Percentiles rank a stretch among this genome's conserved stretches.
These are phyloP conservation scores for Vanacampus margaritifer DNA, from an alignment of 2,113 vertebrate genomes.

Conservation along the genomic window DNA sequence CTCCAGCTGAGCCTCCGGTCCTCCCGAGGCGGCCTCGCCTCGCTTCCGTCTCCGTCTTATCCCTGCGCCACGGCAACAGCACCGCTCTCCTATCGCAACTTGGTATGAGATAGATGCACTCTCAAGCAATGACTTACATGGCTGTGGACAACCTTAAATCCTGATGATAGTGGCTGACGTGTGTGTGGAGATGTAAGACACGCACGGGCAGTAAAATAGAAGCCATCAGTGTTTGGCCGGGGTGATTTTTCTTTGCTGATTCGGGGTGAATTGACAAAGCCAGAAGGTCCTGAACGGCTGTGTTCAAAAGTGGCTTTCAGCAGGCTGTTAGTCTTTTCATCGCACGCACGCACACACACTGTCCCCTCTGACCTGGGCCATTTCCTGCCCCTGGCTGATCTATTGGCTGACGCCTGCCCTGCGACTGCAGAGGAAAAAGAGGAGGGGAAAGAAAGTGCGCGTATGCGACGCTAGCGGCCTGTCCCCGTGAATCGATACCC, in stretches of 20 bases:
- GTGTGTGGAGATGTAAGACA: conserved; percentile 15
- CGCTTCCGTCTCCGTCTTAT: conserved; percentile 7
- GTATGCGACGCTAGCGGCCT: conserved; percentile 29
- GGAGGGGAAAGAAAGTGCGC: conserved; percentile 35
- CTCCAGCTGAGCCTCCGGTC: conserved; percentile 55
- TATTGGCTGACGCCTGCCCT: conserved; percentile 67
- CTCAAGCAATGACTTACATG: conserved; percentile 14
- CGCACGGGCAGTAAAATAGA: conserved; percentile 20
- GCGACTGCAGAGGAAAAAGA: conserved; percentile 55
- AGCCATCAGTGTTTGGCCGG: conserved; percentile 23
- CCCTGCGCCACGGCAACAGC: conserved; percentile 14
- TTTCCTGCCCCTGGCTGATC: conserved; percentile 73
- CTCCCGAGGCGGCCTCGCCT: conserved; percentile 13
- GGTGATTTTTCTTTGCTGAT: conserved; percentile 34
- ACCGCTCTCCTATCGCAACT: conserved; percentile 24
- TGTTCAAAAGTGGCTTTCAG: conserved; percentile 53
- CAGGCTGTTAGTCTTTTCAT: conserved; percentile 68
- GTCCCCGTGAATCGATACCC: conserved; percentile 73
- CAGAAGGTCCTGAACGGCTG: conserved; percentile 53
- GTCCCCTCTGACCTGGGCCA: conserved; percentile 63
- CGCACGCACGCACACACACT: conserved; percentile 34
- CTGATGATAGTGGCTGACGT: background rate
- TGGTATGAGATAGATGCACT: conserved; percentile 7
- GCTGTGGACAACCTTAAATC: background rate
- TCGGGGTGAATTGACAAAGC: conserved; percentile 39